A percentile compares a stretch with the other conserved stretches of the same genome.
Evolutionary conservation across 2,888 invertebrate species (phyloP).

Genomic region (Cremastinae sp.): DNA sequence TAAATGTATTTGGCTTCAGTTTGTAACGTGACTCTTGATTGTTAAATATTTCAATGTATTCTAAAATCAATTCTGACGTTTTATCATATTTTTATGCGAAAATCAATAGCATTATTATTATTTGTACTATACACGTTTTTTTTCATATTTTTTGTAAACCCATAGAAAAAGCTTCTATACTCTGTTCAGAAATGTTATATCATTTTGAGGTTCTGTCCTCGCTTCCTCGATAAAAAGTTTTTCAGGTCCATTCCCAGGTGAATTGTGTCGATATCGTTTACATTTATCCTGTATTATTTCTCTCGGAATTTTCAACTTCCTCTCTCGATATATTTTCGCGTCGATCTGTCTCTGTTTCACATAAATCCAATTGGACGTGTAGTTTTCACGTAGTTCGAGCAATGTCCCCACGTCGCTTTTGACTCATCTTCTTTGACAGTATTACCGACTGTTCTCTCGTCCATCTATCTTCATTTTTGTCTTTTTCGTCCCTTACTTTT

Average conservation of each 20-base stretch:
- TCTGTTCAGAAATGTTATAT: slow-evolving; percentile 33
- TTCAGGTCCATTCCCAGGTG: slow-evolving; percentile 46
- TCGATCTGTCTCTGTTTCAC: neutral
- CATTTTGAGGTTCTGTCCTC: slow-evolving; percentile 28
- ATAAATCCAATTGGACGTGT: slow-evolving; percentile 44
- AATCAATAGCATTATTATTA: too few species aligned
- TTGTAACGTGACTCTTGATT: too few species aligned
- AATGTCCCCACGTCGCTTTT: slow-evolving; percentile 31
- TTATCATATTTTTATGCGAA: too few species aligned
- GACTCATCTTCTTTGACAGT: slow-evolving; percentile 34
- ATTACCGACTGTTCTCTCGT: slow-evolving; percentile 37
- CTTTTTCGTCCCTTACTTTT: neutral
- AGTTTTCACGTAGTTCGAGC: slow-evolving; percentile 49
- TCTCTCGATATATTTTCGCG: slow-evolving; percentile 32
- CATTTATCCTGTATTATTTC: slow-evolving; percentile 38
- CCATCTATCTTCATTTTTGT: slow-evolving; percentile 6
- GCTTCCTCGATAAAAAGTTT: slow-evolving; percentile 35
- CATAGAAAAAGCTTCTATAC: too few species aligned
- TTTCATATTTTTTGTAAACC: too few species aligned
- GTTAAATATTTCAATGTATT: too few species aligned
- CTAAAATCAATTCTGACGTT: too few species aligned
- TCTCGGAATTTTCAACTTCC: slow-evolving; percentile 17
- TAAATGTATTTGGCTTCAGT: too few species aligned
- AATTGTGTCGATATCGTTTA: slow-evolving; percentile 41
- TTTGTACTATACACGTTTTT: too few species aligned